Evolutionary conservation across 2,888 invertebrate genomes (phyloP).

Genomic region (Gymnoscelis rufifasciata): DNA sequence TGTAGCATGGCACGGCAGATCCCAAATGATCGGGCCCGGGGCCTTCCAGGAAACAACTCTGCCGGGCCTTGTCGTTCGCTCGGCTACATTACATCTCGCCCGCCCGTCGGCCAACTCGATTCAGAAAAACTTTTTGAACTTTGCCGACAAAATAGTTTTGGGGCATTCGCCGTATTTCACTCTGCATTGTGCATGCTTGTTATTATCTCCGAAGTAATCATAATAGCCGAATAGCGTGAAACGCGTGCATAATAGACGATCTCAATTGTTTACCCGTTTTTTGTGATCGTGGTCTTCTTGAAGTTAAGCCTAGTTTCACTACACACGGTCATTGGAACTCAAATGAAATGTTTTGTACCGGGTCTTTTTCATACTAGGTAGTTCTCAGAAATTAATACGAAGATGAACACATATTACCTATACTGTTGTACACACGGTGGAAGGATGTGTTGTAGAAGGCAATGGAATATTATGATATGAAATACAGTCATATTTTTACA

Average conservation of each 20-base stretch:
- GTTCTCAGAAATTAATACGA: background rate
- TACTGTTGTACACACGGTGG: no score
- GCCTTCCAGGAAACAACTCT: slow-evolving; percentile 71
- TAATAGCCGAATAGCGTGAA: slow-evolving; percentile 42
- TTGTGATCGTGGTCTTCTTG: slow-evolving; percentile 10
- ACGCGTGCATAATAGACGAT: slow-evolving; percentile 28
- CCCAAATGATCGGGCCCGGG: slow-evolving; percentile 53
- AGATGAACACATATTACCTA: no score
- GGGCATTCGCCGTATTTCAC: slow-evolving; percentile 55
- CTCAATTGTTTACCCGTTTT: slow-evolving; percentile 21
- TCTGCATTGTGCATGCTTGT: slow-evolving; percentile 42
- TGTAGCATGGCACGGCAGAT: slow-evolving; percentile 49
- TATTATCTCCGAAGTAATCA: slow-evolving; percentile 35
- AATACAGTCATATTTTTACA: no score
- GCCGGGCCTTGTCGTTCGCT: slow-evolving; percentile 43
- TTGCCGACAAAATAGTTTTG: slow-evolving; percentile 59
- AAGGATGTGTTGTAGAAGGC: no score
- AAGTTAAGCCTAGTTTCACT: slow-evolving; percentile 11
- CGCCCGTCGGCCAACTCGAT: slow-evolving; percentile 37
- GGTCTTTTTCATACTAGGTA: background rate
- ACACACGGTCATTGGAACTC: slow-evolving; percentile 6
- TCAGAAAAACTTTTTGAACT: slow-evolving; percentile 61
- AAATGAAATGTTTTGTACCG: slow-evolving; percentile 7
- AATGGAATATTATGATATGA: no score
- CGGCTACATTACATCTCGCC: slow-evolving; percentile 41